These are phyloP conservation scores for Kradibia gibbosae DNA, from an alignment of 1,140 invertebrate genomes.

Conservation along the genomic window DNA sequence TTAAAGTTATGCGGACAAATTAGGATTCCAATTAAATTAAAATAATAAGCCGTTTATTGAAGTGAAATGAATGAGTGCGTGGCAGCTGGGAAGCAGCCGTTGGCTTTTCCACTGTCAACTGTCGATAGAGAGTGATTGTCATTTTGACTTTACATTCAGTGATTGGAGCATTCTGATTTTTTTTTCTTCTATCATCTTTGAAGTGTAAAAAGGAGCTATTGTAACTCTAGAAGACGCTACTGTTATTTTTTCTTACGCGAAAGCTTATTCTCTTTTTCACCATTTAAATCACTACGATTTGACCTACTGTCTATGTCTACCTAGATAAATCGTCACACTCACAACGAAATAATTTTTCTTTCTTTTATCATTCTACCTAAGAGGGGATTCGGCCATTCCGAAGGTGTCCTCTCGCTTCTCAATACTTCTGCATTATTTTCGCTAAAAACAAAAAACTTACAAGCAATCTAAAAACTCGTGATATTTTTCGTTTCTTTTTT, in stretches of 20 bases:
- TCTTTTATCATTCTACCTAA: constrained; percentile 52
- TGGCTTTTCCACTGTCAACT: constrained; percentile 59
- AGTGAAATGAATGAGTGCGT: constrained; percentile 54
- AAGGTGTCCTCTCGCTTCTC: constrained; percentile 47
- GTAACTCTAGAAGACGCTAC: constrained; percentile 61
- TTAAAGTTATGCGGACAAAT: constrained; percentile 16
- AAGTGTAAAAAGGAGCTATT: constrained; percentile 61
- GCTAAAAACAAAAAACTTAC: not conserved
- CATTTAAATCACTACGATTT: constrained; percentile 44
- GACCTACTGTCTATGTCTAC: constrained; percentile 34
- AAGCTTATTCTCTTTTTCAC: constrained; percentile 54
- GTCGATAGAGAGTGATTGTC: constrained; percentile 70
- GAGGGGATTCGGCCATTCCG: constrained; percentile 48
- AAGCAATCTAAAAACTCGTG: not conserved
- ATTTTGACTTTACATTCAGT: constrained; percentile 65
- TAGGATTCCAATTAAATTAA: constrained; percentile 29
- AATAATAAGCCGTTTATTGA: constrained; percentile 42
- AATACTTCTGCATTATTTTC: constrained; percentile 47
- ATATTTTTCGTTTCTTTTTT: not conserved
- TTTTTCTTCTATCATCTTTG: constrained; percentile 41
- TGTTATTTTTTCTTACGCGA: constrained; percentile 54
- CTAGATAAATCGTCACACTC: constrained; percentile 43
- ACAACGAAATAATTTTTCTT: constrained; percentile 47
- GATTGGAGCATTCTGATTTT: constrained; percentile 29
- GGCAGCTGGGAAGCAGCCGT: constrained; percentile 61